Evolutionary conservation across 2,113 vertebrate genomes (phyloP).

Genomic region (Bombycilla garrulus): DNA sequence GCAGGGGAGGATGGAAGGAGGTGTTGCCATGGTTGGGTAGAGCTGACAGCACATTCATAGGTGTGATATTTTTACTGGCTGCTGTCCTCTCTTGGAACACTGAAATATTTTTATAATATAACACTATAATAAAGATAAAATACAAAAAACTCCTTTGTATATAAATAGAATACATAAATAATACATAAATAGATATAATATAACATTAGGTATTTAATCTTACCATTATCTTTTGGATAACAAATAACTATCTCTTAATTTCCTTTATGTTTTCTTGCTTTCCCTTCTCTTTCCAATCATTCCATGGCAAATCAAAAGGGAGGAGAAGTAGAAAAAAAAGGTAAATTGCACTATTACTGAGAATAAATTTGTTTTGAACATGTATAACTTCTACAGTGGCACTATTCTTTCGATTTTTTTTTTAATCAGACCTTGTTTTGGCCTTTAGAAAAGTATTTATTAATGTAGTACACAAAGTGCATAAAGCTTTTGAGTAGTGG

Average conservation of each 20-base stretch:
- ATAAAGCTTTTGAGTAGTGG: neutral
- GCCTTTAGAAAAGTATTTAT: neutral
- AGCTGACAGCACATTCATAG: neutral
- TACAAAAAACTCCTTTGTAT: neutral
- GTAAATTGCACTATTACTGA: neutral
- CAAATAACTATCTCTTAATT: neutral
- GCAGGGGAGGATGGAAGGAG: rapidly evolving
- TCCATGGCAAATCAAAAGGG: neutral
- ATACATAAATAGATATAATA: no score
- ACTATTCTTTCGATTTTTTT: neutral
- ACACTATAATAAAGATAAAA: neutral
- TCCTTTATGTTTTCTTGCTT: neutral
- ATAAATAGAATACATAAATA: neutral
- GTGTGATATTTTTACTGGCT: neutral
- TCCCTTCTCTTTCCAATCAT: neutral
- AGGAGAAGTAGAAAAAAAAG: neutral
- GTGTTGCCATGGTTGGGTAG: neutral
- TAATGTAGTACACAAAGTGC: neutral
- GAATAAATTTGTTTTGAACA: neutral
- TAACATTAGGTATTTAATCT: neutral
- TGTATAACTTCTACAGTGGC: neutral
- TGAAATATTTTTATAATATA: neutral
- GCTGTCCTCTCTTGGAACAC: neutral
- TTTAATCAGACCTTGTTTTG: neutral
- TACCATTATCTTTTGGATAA: neutral